A percentile compares a stretch with the other conserved stretches of the same genome.
Evolutionary conservation across 2,113 vertebrate species (phyloP).

Genomic region (Galbula dea): DNA sequence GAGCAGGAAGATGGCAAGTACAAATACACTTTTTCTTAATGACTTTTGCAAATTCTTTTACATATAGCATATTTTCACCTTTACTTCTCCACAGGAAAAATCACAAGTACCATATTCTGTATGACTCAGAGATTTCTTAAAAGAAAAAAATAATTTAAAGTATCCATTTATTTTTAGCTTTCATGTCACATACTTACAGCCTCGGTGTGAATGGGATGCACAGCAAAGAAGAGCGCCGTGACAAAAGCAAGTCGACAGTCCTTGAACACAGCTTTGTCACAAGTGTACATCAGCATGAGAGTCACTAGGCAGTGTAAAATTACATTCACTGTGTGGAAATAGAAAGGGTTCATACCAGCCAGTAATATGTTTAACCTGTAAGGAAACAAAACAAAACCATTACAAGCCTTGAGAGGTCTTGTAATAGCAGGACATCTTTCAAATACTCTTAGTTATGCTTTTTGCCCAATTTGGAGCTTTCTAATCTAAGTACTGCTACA

Average conservation of each 20-base stretch:
- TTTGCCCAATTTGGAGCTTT: not conserved
- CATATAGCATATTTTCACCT: not conserved
- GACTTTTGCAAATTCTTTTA: not conserved
- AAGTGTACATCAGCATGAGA: slow-evolving; percentile 87
- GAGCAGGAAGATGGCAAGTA: not conserved
- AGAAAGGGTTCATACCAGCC: slow-evolving; percentile 88
- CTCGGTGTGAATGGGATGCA: slow-evolving; percentile 94
- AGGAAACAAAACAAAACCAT: not conserved
- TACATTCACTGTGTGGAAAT: slow-evolving; percentile 90
- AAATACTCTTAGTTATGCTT: not conserved
- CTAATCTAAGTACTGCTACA: not conserved
- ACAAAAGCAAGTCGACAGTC: slow-evolving; percentile 81
- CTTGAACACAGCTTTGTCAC: slow-evolving; percentile 83
- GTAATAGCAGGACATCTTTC: not conserved
- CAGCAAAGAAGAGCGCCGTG: slow-evolving; percentile 88
- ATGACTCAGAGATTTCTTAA: not conserved
- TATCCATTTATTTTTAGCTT: not conserved
- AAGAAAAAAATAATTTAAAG: not conserved
- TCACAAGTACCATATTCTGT: not conserved
- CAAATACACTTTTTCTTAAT: not conserved
- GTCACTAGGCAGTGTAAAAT: slow-evolving; percentile 86
- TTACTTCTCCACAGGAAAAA: not conserved
- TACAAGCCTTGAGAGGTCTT: not conserved
- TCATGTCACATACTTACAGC: slow-evolving; percentile 84
- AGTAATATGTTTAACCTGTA: slow-evolving; percentile 88